These are phyloP conservation scores for Tachysurus fulvidraco DNA, from an alignment of 2,113 vertebrate species.

Conservation along the genomic window DNA sequence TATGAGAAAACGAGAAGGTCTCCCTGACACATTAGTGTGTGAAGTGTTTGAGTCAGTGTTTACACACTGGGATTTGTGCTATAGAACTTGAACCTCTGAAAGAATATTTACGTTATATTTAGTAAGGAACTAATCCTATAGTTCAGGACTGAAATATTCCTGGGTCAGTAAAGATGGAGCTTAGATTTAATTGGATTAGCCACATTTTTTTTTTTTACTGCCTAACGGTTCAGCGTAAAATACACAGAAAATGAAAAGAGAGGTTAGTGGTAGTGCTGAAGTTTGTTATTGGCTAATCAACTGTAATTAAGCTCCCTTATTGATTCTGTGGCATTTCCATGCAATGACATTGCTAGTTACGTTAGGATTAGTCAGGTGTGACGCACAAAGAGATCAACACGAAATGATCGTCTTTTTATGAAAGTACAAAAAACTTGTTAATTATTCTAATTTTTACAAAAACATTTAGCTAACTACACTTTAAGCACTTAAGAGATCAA, in stretches of 20 bases:
- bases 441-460: not conserved
- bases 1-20: not conserved
- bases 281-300: not conserved
- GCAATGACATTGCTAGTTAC: not conserved
- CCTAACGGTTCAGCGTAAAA: not conserved
- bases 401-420: conserved; percentile 11
- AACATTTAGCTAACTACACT: not conserved
- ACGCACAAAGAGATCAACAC: not conserved
- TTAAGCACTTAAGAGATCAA: conserved; percentile 11
- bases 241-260: not conserved
- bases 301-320: not conserved
- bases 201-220: not conserved
- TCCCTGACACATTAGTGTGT: not conserved
- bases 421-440: not conserved
- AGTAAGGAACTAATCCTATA: not conserved
- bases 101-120: not conserved
- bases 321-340: too few relatives aligned
- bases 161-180: not conserved
- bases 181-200: not conserved
- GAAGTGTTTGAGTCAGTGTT: not conserved
- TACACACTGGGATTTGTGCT: not conserved
- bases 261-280: not conserved
- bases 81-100: not conserved
- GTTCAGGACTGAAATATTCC: not conserved
- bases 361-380: not conserved